These are phyloP conservation scores for Pontoporia blainvillei DNA, from an alignment of 2,113 vertebrate species.

Conservation along the genomic window DNA sequence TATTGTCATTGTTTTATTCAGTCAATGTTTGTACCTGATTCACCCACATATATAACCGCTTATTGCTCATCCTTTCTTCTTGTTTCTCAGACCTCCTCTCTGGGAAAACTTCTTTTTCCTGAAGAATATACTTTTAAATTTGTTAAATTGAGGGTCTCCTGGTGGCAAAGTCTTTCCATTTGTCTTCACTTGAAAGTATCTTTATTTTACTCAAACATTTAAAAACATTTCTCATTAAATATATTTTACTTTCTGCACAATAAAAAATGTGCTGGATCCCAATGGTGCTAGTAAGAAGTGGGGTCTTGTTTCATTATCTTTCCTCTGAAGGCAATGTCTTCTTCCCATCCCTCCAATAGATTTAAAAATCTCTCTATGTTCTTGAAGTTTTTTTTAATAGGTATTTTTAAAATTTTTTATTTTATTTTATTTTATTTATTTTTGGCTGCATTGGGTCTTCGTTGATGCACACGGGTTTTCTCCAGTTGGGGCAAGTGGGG, in stretches of 20 bases:
- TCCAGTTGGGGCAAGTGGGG: too few species aligned
- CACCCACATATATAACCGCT: not conserved
- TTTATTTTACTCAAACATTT: not conserved
- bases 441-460: too few species aligned
- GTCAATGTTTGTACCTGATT: not conserved
- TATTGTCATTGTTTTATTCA: not conserved
- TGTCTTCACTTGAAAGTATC: not conserved
- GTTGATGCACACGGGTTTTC: too few species aligned
- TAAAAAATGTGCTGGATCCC: not conserved
- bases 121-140: not conserved
- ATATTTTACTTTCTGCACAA: not conserved
- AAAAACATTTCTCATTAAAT: not conserved
- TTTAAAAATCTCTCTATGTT: not conserved
- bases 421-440: too few species aligned
- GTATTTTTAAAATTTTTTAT: too few species aligned
- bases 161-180: not conserved
- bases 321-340: not conserved
- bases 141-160: not conserved
- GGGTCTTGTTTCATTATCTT: not conserved
- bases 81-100: not conserved
- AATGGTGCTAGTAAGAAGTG: not conserved
- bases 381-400: not conserved
- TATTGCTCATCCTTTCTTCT: not conserved
- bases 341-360: not conserved
- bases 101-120: not conserved